Evolutionary conservation across 37 sponge, comb jelly and placozoan genomes (phyloP), one percentile per base, ranked within the genome.

Genomic region (Mnemiopsis leidyi): DNA sequence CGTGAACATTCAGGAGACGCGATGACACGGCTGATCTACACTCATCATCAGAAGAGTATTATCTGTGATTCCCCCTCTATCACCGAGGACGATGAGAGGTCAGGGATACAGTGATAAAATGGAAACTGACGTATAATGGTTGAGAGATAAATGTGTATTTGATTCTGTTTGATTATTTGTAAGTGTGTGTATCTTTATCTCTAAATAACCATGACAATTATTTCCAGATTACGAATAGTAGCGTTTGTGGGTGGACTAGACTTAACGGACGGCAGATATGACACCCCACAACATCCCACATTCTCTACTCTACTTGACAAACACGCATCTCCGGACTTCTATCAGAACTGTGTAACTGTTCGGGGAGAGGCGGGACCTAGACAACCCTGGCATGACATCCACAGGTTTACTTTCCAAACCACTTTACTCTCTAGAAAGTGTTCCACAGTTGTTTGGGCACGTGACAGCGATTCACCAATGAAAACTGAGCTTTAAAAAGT

Each of bases 1-100:
- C n/a, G n/a, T n/a, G n/a, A n/a, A n/a, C n/a, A n/a, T n/a, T n/a
- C 75, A 28, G 75, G 75, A 25, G 75, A 71, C 20, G 5, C 75
- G 30, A 29, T 85, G 33, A 37, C 90, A 13, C 23, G 90, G 39
- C 61, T 85, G 29, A n/a, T 38, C 0, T 85, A 85, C 29, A 39
- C 90, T 9, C 90, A 85, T 37, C 90, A 85, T 39, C 90, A 85
- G 29, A 85, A 85, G 90, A 85, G 90, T 40, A 39, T 85, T 3
- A 85, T 85, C 30, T 38, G 40, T 21, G 90, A 85, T 85, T 35
- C 90, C 5, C 90, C 90, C 7, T 23, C 90, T 39, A 40, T 85
- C 0, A 32, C n/a, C 23, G 90, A 85, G 35, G 90, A 85, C 38
- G 90, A 85, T 25, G 90, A 85, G 90, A 85, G 90, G 90, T 85